A percentile compares a stretch with the other conserved stretches of the same genome.
Evolutionary conservation across 2,797 vertebrate genomes (phyloP).

Genomic region (Florisuga fusca): DNA sequence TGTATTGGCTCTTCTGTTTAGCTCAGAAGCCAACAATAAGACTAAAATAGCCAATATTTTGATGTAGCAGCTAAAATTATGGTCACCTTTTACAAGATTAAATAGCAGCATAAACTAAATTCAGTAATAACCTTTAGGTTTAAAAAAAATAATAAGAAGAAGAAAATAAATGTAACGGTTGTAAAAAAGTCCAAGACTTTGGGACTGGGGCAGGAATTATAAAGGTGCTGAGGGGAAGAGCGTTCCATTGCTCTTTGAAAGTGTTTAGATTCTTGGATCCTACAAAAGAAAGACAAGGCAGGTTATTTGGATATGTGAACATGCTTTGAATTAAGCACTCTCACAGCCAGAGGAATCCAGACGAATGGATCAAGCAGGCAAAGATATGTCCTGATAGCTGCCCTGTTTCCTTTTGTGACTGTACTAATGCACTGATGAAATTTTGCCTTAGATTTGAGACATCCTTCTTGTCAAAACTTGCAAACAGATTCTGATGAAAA

Average conservation of each 20-base stretch:
- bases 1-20: neutral
- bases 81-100: neutral
- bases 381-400: neutral
- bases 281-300: neutral
- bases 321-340: neutral
- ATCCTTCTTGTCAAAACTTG: neutral
- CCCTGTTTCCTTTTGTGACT: neutral
- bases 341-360: neutral
- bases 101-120: neutral
- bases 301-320: neutral
- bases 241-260: neutral
- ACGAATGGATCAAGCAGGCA: neutral
- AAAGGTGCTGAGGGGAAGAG: neutral
- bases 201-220: neutral
- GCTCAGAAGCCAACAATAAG: neutral
- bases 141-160: fast-evolving
- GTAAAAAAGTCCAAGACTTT: neutral
- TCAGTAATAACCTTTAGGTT: neutral
- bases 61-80: neutral
- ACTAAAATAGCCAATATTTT: neutral
- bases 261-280: neutral
- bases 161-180: neutral
- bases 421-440: neutral
- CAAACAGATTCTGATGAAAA: neutral
- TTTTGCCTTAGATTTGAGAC: neutral